Evolutionary conservation across 2,797 vertebrate species (phyloP), one percentile per base, ranked within the genome.

Genomic region (Brachyrhaphis roseni): DNA sequence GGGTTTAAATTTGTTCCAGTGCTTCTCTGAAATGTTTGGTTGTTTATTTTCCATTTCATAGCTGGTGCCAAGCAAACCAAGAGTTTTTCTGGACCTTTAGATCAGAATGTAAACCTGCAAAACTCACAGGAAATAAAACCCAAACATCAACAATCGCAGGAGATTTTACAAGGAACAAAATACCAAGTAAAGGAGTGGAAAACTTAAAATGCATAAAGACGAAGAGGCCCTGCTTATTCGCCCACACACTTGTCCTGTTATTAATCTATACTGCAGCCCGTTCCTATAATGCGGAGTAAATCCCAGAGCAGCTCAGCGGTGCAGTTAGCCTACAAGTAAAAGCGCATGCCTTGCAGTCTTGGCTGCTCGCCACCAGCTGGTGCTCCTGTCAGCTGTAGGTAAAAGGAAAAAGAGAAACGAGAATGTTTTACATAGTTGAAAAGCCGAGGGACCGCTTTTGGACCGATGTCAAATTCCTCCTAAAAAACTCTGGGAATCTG

Each of bases 341-440:
- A 90, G 88, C 89, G 86, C 86, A 94, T 87, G 94, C 94, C 95
- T 93, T 83, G 84, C 85, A 92, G 93, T 92, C 88, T 94, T 95
- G 92, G 94, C 94, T 85, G 86, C 84, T 86, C 87, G 90, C 95
- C 95, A 95, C 90, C 90, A 92, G 87, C 89, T 90, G 93, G 89
- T 90, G 91, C 91, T 92, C 87, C 90, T 92, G 89, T 92, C 91
- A 92, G 92, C 90, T 93, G 93, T 91, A 93, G 94, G 91, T 94
- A 92, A 89, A 90, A 87, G 85, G 82, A 82, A 85, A 82, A 82
- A 43, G 72, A 28, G 0, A 68, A 81, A 78, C 79, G 46, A 87
- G 57, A 78, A 70, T 86, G 87, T 90, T 93, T 91, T 92, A 90
- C 89, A 91, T 90, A 91, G 78, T 91, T 83, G 83, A 75, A 88